Evolutionary conservation across 2,113 vertebrate genomes (phyloP).

Genomic region (Reinhardtius hippoglossoides): DNA sequence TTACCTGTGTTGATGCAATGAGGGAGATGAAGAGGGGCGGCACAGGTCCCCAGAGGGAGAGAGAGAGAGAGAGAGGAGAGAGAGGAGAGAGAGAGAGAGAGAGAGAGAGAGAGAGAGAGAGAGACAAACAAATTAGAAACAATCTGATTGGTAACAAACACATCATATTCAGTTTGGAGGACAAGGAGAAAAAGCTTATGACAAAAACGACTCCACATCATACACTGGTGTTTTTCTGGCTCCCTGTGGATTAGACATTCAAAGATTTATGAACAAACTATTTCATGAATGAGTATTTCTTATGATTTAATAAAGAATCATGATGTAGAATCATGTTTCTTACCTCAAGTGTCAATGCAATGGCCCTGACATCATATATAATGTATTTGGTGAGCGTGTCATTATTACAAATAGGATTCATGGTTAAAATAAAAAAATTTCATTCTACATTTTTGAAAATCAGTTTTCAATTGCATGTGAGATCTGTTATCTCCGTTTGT

Average conservation of each 20-base stretch:
- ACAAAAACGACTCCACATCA: background rate
- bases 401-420: no score
- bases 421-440: background rate
- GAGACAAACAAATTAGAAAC: background rate
- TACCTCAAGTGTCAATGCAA: no score
- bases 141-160: background rate
- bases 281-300: no score
- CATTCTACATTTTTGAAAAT: background rate
- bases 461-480: background rate
- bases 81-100: background rate
- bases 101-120: slow-evolving; percentile 1
- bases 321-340: no score
- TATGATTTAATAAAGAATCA: no score
- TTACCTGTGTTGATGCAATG: slow-evolving; percentile 58
- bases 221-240: background rate
- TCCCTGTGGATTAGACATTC: no score
- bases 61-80: background rate
- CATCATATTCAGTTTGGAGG: background rate
- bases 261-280: no score
- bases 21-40: slow-evolving; percentile 3
- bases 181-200: background rate
- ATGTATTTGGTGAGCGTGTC: no score
- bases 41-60: slow-evolving; percentile 17
- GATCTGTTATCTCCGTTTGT: background rate
- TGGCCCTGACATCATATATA: no score